Conservation (phyloP, 2,888 invertebrate species). For the Chrysotoxum bicinctum region DNA sequence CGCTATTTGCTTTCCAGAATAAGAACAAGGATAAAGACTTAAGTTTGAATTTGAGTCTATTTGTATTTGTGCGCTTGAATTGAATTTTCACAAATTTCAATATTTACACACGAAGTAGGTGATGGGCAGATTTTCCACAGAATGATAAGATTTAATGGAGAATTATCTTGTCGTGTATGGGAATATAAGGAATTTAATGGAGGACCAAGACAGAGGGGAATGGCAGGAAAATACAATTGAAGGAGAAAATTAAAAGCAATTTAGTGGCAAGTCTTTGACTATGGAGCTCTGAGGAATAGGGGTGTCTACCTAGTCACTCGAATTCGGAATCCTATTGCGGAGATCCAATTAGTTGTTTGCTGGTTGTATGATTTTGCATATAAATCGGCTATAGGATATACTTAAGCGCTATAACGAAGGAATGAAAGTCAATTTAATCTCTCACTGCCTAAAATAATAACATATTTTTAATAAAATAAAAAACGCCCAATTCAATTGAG, state of each 20-base stretch:
- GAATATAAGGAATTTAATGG: not conserved
- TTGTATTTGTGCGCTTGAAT: constrained; percentile 71
- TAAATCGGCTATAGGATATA: not conserved
- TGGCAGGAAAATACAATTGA: not conserved
- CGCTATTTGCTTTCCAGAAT: constrained; percentile 57
- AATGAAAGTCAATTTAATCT: not conserved
- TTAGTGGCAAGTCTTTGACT: constrained; percentile 27
- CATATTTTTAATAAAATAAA: no score
- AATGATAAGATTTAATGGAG: constrained; percentile 69
- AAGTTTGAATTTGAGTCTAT: constrained; percentile 52
- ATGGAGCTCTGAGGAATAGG: not conserved
- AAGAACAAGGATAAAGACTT: constrained; percentile 42
- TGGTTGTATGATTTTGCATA: constrained; percentile 9
- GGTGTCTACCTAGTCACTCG: not conserved
- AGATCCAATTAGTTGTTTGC: constrained; percentile 15
- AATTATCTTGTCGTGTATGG: constrained; percentile 50
- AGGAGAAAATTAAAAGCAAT: constrained; percentile 61
- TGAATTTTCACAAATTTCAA: constrained; percentile 73
- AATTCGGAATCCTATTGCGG: not conserved
- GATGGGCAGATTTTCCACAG: constrained; percentile 63
- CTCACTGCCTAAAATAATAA: not conserved
- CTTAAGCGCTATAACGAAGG: not conserved
- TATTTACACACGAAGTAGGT: constrained; percentile 69
- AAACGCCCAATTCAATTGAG: no score
- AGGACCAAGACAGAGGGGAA: not conserved